A percentile compares a stretch with the other conserved stretches of the same genome.
phyloP scores from a whole-genome alignment of 2,888 invertebrate species.

The Torymus texanus region DNA sequence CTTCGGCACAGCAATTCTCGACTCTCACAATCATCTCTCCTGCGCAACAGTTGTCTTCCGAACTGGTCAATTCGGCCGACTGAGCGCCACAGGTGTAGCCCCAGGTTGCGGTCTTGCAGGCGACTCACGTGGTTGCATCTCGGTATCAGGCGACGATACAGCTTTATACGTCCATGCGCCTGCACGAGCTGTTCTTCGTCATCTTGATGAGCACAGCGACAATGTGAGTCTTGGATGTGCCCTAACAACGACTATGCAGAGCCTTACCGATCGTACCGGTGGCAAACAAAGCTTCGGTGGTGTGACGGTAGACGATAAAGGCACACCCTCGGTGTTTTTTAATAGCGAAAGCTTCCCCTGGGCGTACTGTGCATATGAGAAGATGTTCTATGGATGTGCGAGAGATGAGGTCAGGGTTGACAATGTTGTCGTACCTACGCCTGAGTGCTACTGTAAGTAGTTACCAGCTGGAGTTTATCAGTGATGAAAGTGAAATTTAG shows the following conservation, averaged over 20 bases:
- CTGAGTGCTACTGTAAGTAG: slow-evolving; percentile 14
- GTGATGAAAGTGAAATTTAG: background rate
- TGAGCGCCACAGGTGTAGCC: slow-evolving; percentile 62
- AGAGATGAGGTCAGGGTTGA: slow-evolving; percentile 58
- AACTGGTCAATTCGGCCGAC: slow-evolving; percentile 49
- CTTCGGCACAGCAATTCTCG: slow-evolving; percentile 63
- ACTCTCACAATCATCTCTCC: slow-evolving; percentile 59
- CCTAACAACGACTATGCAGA: too few relatives aligned
- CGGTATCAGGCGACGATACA: slow-evolving; percentile 64
- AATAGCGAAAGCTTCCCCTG: slow-evolving; percentile 64
- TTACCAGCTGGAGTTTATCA: background rate
- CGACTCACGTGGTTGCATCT: slow-evolving; percentile 58
- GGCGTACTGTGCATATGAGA: slow-evolving; percentile 63
- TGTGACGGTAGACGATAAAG: slow-evolving; percentile 58
- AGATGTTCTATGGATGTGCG: slow-evolving; percentile 60
- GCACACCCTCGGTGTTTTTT: slow-evolving; percentile 61
- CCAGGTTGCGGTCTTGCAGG: slow-evolving; percentile 66
- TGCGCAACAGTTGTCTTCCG: slow-evolving; percentile 62
- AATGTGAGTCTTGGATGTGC: too few relatives aligned
- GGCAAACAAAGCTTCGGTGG: slow-evolving; percentile 53
- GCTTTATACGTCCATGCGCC: slow-evolving; percentile 62
- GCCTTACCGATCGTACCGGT: too few relatives aligned
- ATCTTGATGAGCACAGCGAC: too few relatives aligned
- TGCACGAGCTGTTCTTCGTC: slow-evolving; percentile 60
- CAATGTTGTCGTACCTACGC: too few relatives aligned